Base-by-base conservation (phyloP, 2,888 invertebrate species). In the Mongoloraphidia duomilia region DNA sequence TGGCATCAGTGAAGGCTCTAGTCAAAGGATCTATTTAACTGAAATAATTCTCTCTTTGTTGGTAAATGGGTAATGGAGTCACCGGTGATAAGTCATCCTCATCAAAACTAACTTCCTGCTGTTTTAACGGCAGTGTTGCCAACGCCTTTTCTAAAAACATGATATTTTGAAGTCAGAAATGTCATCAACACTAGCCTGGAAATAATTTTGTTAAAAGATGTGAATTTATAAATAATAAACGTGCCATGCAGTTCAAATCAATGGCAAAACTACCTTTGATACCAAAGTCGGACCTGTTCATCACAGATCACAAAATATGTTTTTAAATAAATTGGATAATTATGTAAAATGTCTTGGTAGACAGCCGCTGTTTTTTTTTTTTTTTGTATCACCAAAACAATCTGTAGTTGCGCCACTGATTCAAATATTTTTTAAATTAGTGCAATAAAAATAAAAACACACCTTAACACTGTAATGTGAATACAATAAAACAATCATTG, bases 21-120 rank as follows among this genome's bases (percentile, higher is more conserved):
- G 26, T 26, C 5, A 26, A 26, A 26, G 26, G 6, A 26, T 26
- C 6, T 26, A 26, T 26, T 26, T 26, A 26, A 26, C 26, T 26
- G 65, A 82, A 87, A 71, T 79, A 88, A 67, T 89, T 89, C 63
- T 89, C 87, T 63, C 89, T 77, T 68, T 89, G 88, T 67, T 90
- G 89, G 64, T 85, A 86, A 55, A 89, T 75, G 47, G 89, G 89
- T 64, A 89, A 73, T 63, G 86, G 80, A 49, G 83, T 82, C 58
- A 80, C 79, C 38, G 89, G 88, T 45, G 84, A 84, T 26, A 75
- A 73, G 61, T 84, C 83, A 49, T 84, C 84, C 57, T 80, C 79
- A 50, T 85, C 82, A 53, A 76, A 72, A 57, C 69, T 70, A 51
- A 72, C 64, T 51, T 73, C 65, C 51, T 71, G 67, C 40, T 63